Percentiles rank a stretch among this genome's conserved stretches.
Evolutionary conservation across 2,113 vertebrate species (phyloP).

Genomic region (Parus major): DNA sequence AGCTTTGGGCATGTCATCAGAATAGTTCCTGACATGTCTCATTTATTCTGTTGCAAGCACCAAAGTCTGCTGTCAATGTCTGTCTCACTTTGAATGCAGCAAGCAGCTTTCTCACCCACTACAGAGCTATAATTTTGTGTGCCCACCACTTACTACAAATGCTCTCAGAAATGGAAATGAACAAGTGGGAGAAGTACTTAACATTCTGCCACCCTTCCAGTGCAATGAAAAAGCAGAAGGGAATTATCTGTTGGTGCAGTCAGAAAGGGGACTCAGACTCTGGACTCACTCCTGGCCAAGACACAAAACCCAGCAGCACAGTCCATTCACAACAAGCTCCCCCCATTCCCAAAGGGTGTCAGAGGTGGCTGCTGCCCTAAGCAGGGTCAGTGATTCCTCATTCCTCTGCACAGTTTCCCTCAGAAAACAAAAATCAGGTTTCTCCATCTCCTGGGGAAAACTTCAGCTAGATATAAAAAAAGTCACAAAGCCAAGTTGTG

Average conservation of each 20-base stretch:
- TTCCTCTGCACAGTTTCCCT: neutral
- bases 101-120: neutral
- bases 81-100: neutral
- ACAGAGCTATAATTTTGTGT: neutral
- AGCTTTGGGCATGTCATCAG: accelerated
- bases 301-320: neutral
- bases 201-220: neutral
- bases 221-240: neutral
- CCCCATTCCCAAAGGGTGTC: neutral
- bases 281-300: neutral
- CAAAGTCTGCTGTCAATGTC: neutral
- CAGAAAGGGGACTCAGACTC: neutral
- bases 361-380: neutral
- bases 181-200: neutral
- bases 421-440: neutral
- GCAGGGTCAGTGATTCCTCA: neutral
- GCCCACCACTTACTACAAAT: neutral
- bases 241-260: neutral
- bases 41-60: neutral
- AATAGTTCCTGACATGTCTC: neutral
- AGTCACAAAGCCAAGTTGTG: neutral
- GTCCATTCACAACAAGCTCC: neutral
- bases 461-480: neutral
- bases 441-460: neutral
- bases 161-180: slow-evolving; percentile 16